Percentiles rank a stretch among this genome's conserved stretches.
Conservation (phyloP, 2,797 vertebrate genomes). For the Poeciliopsis presidionis region DNA sequence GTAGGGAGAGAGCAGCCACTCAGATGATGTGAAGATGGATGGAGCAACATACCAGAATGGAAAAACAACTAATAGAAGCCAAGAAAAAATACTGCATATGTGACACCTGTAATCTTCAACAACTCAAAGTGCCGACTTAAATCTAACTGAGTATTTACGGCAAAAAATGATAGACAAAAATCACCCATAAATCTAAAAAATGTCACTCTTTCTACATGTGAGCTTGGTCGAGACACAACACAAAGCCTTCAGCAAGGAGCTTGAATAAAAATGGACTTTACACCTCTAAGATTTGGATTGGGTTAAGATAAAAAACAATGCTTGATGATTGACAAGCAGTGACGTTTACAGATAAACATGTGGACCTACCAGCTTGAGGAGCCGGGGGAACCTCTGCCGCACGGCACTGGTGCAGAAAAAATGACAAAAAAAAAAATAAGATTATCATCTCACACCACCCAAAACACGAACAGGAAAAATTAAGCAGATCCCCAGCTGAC, state of each 20-base stretch:
- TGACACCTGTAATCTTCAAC: background rate
- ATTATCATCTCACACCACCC: constrained; percentile 36
- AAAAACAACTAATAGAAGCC: background rate
- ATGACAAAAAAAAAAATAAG: constrained; percentile 54
- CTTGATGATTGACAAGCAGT: background rate
- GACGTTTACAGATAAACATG: background rate
- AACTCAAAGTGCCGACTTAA: background rate
- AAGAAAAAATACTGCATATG: background rate
- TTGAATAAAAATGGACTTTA: background rate
- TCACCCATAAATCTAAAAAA: background rate
- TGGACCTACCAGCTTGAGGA: constrained; percentile 85
- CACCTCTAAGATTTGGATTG: background rate
- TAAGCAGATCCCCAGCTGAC: constrained; percentile 13
- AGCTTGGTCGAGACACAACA: background rate
- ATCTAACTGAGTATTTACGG: background rate
- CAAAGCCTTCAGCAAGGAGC: background rate
- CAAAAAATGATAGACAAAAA: background rate
- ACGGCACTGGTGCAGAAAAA: constrained; percentile 81
- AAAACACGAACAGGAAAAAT: background rate
- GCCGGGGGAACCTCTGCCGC: constrained; percentile 87
- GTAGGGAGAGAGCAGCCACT: background rate
- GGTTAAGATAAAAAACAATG: background rate
- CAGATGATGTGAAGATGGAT: background rate
- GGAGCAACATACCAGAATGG: background rate
- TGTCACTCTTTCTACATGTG: background rate